Evolutionary conservation across 1,140 invertebrate species (phyloP), one percentile per base, ranked within the genome.

Genomic region (Brachionus angularis): DNA sequence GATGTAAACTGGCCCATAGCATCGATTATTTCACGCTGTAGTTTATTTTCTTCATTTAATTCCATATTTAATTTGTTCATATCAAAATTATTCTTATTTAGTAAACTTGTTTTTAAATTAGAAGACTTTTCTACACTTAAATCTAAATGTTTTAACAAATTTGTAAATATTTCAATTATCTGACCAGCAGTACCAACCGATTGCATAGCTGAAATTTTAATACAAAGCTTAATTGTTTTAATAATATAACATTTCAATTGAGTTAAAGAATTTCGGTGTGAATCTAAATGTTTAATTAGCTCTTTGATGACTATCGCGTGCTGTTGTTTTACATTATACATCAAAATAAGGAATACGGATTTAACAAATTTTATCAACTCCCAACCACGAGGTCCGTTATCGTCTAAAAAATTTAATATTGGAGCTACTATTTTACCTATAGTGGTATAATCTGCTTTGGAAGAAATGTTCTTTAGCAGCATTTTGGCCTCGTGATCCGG

Each of bases 151-250:
- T 67, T 67, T 5, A 67, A 25, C 18, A 67, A 67, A 49, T 67
- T 67, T 10, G 33, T 67, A 23, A 67, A 67, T 29, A 67, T 47
- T n/a, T 67, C 62, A 16, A 67, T 67, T 67, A 67, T 67, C 33
- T 67, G 62, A 47, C 62, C 39, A 18, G 62, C 36, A 14, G 62
- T 67, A 33, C 62, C 62, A 5, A 67, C 62, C 10, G 62, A 67
- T 18, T 47, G 62, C 62, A 67, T 67, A 21, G 62, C 62, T 12
- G 29, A 34, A 34, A 67, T 50, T 47, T 50, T 67, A 8, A 33
- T 67, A 33, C 62, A 67, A 5, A 67, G 8, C 21, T 34, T 50
- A 16, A 67, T 50, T 18, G 62, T 50, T n/a, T 33, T 27, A 3
- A 67, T 67, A 10, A 67, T 67, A 27, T 67, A 23, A 46, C 62